A percentile compares a stretch with the other conserved stretches of the same genome.
These are phyloP conservation scores for Philopedon plagiatum DNA, from an alignment of 2,888 invertebrate species.

Conservation along the genomic window DNA sequence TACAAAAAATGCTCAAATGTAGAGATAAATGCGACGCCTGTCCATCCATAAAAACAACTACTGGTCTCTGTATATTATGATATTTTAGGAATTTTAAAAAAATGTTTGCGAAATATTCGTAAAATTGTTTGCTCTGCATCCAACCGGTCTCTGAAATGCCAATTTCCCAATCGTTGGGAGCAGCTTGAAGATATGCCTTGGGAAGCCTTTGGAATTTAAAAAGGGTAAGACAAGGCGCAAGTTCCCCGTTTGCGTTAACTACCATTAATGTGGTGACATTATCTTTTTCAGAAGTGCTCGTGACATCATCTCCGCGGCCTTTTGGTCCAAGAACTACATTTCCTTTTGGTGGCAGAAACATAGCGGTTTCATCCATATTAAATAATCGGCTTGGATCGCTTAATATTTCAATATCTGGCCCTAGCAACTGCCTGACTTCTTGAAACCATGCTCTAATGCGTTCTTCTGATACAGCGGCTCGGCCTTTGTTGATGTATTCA, in stretches of 20 bases:
- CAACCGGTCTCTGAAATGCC: slow-evolving; percentile 14
- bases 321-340: neutral
- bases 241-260: neutral
- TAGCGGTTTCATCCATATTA: slow-evolving; percentile 20
- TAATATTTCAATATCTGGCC: slow-evolving; percentile 1
- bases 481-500: slow-evolving; percentile 14
- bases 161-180: slow-evolving; percentile 12
- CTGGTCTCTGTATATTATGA: neutral
- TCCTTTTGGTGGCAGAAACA: slow-evolving; percentile 14
- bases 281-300: slow-evolving; percentile 13
- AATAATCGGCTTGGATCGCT: slow-evolving; percentile 9
- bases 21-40: no score
- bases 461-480: slow-evolving; percentile 3
- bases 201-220: neutral
- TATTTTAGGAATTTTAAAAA: no score
- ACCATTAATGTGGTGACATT: no score
- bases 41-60: slow-evolving; percentile 3
- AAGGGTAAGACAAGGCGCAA: no score
- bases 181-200: neutral
- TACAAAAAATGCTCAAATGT: slow-evolving; percentile 6
- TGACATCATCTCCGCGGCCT: neutral
- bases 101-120: slow-evolving; percentile 23
- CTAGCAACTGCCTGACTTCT: neutral
- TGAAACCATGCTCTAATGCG: slow-evolving; percentile 12
- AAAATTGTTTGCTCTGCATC: slow-evolving; percentile 22